A percentile compares a stretch with the other conserved stretches of the same genome.
Evolutionary conservation across 2,888 invertebrate species (phyloP).

Genomic region (Drosophila subsilvestris): DNA sequence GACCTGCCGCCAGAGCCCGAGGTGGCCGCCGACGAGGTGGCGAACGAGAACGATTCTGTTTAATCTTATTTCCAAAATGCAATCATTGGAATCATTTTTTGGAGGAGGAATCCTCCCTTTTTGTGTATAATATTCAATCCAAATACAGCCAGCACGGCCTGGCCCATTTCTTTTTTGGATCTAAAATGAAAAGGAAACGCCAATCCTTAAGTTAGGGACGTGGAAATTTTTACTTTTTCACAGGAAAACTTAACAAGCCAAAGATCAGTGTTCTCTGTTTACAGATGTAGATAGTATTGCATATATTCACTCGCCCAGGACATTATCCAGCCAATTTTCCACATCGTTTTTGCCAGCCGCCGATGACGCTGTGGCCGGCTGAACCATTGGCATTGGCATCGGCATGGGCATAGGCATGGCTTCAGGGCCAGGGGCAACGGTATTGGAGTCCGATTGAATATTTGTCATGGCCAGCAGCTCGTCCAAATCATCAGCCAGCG

Average conservation of each 20-base stretch:
- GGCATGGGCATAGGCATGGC: slow-evolving; percentile 32
- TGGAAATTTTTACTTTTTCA: slow-evolving; percentile 1
- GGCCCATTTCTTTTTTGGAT: neutral
- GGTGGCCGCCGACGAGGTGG: neutral
- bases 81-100: neutral
- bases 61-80: neutral
- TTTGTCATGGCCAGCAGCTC: slow-evolving; percentile 78
- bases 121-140: no score
- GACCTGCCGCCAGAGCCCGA: neutral
- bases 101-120: no score
- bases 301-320: slow-evolving; percentile 77
- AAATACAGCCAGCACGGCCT: neutral
- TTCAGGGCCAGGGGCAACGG: neutral
- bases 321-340: slow-evolving; percentile 83
- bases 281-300: no score
- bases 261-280: no score
- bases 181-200: no score
- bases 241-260: neutral
- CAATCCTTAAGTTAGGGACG: neutral
- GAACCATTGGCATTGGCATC: slow-evolving; percentile 33
- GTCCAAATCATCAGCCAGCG: slow-evolving; percentile 75
- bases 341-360: slow-evolving; percentile 74
- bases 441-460: slow-evolving; percentile 40
- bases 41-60: neutral
- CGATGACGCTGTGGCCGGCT: slow-evolving; percentile 47